Conservation (phyloP, 2,888 invertebrate genomes). For the Trichacis sp. region DNA sequence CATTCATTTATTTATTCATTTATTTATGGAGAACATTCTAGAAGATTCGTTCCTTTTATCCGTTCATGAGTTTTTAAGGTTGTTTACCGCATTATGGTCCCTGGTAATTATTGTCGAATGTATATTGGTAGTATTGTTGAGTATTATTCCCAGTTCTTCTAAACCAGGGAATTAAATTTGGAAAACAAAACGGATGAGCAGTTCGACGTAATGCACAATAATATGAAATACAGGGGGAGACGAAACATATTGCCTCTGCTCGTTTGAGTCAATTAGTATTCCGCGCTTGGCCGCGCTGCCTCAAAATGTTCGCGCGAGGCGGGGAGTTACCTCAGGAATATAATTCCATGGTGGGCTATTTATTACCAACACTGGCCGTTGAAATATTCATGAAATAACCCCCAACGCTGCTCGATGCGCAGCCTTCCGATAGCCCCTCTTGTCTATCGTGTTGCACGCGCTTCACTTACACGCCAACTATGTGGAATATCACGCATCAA, state of each 20-base stretch:
- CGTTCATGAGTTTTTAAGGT: no score
- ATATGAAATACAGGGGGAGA: conserved; percentile 36
- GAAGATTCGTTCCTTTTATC: no score
- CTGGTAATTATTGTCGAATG: no score
- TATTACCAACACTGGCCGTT: conserved; percentile 60
- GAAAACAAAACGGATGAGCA: conserved; percentile 20
- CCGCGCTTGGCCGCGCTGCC: conserved; percentile 46
- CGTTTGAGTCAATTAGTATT: conserved; percentile 61
- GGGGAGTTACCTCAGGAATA: conserved; percentile 52
- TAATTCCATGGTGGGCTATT: conserved; percentile 62
- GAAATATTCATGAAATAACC: conserved; percentile 68
- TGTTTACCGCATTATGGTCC: no score
- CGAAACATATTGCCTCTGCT: conserved; percentile 41
- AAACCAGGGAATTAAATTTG: conserved; percentile 27
- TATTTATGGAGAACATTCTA: no score
- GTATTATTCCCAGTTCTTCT: no score
- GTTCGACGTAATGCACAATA: conserved; percentile 22
- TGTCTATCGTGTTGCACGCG: conserved; percentile 59
- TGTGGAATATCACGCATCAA: conserved; percentile 37
- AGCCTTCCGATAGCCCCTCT: conserved; percentile 60
- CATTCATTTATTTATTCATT: no score
- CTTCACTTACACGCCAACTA: conserved; percentile 18
- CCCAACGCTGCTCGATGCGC: conserved; percentile 40
- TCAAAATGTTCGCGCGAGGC: conserved; percentile 33
- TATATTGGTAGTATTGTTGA: no score